These are phyloP conservation scores for Anabas testudineus DNA, from an alignment of 2,797 vertebrate species.

Conservation along the genomic window DNA sequence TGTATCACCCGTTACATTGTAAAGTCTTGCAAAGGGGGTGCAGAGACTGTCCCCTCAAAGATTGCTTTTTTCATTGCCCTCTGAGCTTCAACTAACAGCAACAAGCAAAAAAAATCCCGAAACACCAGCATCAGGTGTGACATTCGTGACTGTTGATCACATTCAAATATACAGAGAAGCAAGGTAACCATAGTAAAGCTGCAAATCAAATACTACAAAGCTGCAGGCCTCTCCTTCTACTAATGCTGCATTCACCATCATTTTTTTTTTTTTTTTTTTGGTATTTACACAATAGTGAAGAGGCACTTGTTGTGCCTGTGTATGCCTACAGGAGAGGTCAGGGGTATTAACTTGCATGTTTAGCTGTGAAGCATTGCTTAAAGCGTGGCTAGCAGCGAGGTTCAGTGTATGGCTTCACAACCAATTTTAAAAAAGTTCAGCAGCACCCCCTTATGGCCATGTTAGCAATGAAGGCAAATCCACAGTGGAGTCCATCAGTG, in stretches of 20 bases:
- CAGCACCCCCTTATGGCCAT: constrained; percentile 77
- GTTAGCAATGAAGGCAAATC: constrained; percentile 79
- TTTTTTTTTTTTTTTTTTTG: constrained; percentile 63
- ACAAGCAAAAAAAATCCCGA: constrained; percentile 53
- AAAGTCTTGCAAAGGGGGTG: constrained; percentile 71
- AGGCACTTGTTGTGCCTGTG: constrained; percentile 78
- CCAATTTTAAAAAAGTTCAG: constrained; percentile 76
- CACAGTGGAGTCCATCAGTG: constrained; percentile 78
- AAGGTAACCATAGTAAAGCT: constrained; percentile 75
- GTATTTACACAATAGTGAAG: constrained; percentile 79
- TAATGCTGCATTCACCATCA: constrained; percentile 73
- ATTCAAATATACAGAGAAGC: constrained; percentile 82
- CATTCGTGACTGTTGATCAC: constrained; percentile 83
- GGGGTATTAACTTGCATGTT: constrained; percentile 75
- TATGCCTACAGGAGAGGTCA: constrained; percentile 79
- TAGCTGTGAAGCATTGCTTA: constrained; percentile 75
- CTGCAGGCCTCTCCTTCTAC: constrained; percentile 69
- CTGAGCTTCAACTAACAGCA: constrained; percentile 68
- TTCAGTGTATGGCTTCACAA: constrained; percentile 80
- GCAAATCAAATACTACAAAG: constrained; percentile 80
- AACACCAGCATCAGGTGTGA: constrained; percentile 74
- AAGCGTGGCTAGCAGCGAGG: constrained; percentile 77
- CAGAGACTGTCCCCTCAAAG: constrained; percentile 65
- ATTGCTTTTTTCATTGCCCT: constrained; percentile 74
- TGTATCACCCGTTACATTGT: constrained; percentile 77